A percentile compares a stretch with the other conserved stretches of the same genome.
Evolutionary conservation across 2,797 vertebrate genomes (phyloP).

Genomic region (Oceanodroma leucorhoa): DNA sequence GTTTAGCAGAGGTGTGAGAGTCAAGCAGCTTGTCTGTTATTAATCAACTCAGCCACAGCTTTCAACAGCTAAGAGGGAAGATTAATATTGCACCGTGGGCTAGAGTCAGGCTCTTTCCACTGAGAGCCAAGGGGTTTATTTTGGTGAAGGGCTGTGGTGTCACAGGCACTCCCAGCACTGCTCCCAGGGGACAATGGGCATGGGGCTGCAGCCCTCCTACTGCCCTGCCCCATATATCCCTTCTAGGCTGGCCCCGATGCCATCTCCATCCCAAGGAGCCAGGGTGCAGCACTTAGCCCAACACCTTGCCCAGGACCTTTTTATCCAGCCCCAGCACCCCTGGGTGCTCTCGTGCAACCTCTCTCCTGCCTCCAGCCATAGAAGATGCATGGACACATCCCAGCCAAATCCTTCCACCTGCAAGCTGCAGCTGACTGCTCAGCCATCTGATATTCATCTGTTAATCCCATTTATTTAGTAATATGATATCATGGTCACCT

Average conservation of each 20-base stretch:
- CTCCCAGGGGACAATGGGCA: neutral
- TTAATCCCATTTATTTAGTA: neutral
- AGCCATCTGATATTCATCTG: neutral
- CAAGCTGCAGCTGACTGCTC: neutral
- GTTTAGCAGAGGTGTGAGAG: constrained; percentile 4
- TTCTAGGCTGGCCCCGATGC: neutral
- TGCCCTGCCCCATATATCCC: fast-evolving
- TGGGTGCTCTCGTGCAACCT: neutral
- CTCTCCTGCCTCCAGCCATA: neutral
- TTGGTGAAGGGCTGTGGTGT: neutral
- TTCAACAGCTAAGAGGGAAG: neutral
- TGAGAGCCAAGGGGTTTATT: neutral
- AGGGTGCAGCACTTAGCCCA: neutral
- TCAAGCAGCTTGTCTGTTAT: neutral
- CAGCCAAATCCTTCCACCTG: neutral
- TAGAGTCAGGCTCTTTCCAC: neutral
- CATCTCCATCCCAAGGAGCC: neutral
- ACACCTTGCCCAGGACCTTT: neutral
- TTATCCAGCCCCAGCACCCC: neutral
- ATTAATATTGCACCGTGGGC: neutral
- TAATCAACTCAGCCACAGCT: neutral
- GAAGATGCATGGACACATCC: neutral
- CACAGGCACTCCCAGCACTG: fast-evolving
- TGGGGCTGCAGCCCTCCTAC: neutral
- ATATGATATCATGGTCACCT: neutral